These are phyloP conservation scores for Cacatua alba DNA, from an alignment of 2,113 vertebrate genomes.

Conservation along the genomic window DNA sequence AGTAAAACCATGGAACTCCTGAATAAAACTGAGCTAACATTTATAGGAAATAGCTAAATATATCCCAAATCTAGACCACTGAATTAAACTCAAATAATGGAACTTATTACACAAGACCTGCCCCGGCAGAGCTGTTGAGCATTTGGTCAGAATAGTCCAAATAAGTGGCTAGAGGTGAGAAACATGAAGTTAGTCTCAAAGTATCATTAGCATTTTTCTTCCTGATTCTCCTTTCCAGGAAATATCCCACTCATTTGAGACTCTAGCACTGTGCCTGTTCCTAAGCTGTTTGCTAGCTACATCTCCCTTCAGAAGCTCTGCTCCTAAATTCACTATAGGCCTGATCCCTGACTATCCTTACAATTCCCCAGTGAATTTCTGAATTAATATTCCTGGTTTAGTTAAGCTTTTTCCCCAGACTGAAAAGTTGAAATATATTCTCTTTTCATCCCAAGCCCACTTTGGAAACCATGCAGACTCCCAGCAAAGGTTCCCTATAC, in stretches of 20 bases:
- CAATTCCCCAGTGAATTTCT: background rate
- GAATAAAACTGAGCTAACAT: slow-evolving; percentile 4
- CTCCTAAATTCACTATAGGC: background rate
- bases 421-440: background rate
- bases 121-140: background rate
- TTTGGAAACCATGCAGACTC: background rate
- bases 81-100: background rate
- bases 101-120: background rate
- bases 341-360: background rate
- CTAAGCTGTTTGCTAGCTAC: background rate
- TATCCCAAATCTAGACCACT: background rate
- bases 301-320: background rate
- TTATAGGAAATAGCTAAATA: background rate
- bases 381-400: background rate
- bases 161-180: background rate
- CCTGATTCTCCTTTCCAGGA: background rate
- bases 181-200: background rate
- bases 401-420: background rate
- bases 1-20: slow-evolving; percentile 28
- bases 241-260: background rate
- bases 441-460: background rate
- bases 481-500: background rate
- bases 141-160: background rate
- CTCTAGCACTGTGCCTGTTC: background rate
- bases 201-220: background rate